phyloP scores from a whole-genome alignment of 1,140 invertebrate genomes.

The Brachionus sp. region DNA sequence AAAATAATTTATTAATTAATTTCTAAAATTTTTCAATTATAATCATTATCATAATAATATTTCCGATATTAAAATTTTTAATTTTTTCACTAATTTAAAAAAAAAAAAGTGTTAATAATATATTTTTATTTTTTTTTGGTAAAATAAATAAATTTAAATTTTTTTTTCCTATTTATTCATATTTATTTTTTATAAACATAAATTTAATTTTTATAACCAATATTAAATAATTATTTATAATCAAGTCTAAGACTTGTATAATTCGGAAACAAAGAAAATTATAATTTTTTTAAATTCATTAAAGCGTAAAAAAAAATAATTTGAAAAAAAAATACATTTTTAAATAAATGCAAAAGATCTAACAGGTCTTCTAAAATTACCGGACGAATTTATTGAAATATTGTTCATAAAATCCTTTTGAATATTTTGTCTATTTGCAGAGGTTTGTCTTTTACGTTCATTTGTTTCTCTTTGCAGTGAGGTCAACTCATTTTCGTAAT shows the following conservation, averaged over 20 bases:
- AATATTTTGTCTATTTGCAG: background rate
- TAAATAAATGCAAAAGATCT: background rate
- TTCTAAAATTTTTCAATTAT: no score
- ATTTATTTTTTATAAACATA: background rate
- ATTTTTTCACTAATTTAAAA: no score
- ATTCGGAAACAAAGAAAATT: background rate
- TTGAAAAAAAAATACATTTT: background rate
- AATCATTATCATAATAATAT: no score
- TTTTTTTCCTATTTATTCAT: background rate
- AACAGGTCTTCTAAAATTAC: background rate
- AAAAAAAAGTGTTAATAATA: no score
- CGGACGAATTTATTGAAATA: background rate
- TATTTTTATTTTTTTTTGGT: no score
- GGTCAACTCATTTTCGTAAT: slow-evolving; percentile 9
- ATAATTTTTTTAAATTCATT: background rate
- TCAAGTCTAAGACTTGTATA: background rate
- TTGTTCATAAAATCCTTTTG: background rate
- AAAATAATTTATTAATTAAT: no score
- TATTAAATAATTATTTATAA: background rate
- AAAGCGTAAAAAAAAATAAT: background rate
- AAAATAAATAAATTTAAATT: no score
- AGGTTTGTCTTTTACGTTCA: background rate
- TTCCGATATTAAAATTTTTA: no score
- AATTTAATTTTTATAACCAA: background rate
- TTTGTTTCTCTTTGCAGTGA: background rate